Conservation (phyloP, 2,113 vertebrate genomes). For the Ailuropoda melanoleuca region DNA sequence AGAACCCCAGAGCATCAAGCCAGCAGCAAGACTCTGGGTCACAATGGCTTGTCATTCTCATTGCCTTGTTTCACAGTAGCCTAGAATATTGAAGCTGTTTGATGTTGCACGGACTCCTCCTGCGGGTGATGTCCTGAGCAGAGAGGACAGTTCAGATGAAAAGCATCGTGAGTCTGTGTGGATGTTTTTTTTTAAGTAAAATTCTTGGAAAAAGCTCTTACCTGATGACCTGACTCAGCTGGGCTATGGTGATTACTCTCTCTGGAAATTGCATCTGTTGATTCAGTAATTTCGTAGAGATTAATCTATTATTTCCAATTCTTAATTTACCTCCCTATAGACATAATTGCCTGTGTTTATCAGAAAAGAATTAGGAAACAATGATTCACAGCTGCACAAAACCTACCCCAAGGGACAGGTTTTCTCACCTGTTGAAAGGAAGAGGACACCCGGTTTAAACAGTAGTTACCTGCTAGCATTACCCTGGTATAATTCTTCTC, state of each 20-base stretch:
- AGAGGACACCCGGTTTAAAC: background rate
- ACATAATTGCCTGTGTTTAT: background rate
- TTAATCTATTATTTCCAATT: background rate
- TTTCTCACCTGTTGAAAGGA: background rate
- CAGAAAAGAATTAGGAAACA: background rate
- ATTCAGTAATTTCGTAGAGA: background rate
- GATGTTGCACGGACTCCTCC: background rate
- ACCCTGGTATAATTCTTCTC: background rate
- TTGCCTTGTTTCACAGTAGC: background rate
- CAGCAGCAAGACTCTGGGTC: rapidly evolving
- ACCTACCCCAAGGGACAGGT: background rate
- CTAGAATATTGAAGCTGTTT: too few species aligned
- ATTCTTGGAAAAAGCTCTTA: background rate
- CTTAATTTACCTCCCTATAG: background rate
- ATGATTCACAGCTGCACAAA: background rate
- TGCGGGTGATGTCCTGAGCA: too few species aligned
- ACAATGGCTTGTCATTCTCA: background rate
- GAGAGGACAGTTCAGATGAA: background rate
- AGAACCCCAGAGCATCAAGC: rapidly evolving
- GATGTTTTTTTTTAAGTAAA: background rate
- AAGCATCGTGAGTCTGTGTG: background rate
- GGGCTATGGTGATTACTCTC: background rate
- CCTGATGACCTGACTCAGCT: background rate
- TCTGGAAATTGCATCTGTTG: background rate
- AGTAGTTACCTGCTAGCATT: background rate